phyloP scores from a whole-genome alignment of 2,113 vertebrate genomes.

The Psophia crepitans region DNA sequence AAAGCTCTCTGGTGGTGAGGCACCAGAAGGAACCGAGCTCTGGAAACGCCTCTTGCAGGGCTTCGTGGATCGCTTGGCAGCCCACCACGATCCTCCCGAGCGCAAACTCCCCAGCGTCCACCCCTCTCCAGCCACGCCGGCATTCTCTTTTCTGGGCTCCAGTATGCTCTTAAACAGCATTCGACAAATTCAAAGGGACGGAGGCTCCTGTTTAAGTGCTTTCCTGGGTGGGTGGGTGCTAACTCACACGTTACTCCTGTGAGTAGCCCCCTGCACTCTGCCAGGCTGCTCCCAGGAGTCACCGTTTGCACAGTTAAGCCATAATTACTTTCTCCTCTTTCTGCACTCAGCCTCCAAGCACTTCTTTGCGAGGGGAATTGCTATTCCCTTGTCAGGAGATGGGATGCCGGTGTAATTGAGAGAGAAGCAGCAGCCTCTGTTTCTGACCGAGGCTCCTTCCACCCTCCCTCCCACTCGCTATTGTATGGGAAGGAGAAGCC shows the following conservation, averaged over 20 bases:
- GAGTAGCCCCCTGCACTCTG: background rate
- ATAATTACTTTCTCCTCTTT: constrained; percentile 45
- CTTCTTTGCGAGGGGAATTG: constrained; percentile 14
- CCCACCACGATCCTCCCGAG: rapidly evolving
- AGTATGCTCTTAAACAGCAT: background rate
- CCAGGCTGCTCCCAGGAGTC: background rate
- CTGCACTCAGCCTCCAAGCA: background rate
- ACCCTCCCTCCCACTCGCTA: background rate
- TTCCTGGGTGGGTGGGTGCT: background rate
- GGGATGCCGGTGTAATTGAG: constrained; percentile 41
- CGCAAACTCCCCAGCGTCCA: background rate
- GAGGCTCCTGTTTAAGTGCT: background rate
- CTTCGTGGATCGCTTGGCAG: background rate
- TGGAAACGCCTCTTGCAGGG: background rate
- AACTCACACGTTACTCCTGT: background rate
- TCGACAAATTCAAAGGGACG: background rate
- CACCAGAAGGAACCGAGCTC: background rate
- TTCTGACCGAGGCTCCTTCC: background rate
- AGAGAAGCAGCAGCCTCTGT: background rate
- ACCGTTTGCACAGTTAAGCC: constrained; percentile 15
- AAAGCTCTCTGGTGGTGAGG: background rate
- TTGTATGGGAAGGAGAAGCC: constrained; percentile 44
- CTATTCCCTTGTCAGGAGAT: constrained; percentile 27
- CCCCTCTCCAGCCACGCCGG: rapidly evolving
- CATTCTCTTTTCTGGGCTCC: background rate